A percentile compares a stretch with the other conserved stretches of the same genome.
Evolutionary conservation across 2,888 invertebrate genomes (phyloP).

Genomic region (Branchellion lobata): DNA sequence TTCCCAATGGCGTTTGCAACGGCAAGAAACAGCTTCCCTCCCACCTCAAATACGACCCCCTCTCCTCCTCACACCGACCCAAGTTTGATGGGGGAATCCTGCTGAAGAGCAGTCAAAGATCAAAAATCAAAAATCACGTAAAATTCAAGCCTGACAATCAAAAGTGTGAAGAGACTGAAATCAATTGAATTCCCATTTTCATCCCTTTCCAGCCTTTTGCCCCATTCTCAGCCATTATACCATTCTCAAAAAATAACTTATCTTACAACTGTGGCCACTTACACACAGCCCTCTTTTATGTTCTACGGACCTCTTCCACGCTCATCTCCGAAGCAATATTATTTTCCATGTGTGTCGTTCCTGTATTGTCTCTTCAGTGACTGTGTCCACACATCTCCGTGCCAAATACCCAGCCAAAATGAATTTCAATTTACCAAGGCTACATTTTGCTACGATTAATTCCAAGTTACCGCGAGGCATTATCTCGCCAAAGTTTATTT

Average conservation of each 20-base stretch:
- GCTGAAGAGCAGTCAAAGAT: background rate
- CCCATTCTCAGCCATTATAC: too few species aligned
- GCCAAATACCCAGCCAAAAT: background rate
- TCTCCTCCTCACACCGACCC: background rate
- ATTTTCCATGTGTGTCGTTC: too few species aligned
- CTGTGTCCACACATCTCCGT: background rate
- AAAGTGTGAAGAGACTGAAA: slow-evolving; percentile 34
- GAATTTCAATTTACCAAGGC: too few species aligned
- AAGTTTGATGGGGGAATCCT: slow-evolving; percentile 2
- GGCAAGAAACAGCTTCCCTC: background rate
- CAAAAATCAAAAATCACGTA: slow-evolving; percentile 17
- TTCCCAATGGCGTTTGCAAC: background rate
- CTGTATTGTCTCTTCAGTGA: background rate
- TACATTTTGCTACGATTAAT: too few species aligned
- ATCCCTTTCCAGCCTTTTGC: too few species aligned
- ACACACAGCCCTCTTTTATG: too few species aligned
- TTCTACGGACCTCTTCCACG: too few species aligned
- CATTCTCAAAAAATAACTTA: too few species aligned
- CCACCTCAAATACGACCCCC: slow-evolving; percentile 5
- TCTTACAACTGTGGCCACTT: too few species aligned
- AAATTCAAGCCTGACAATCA: slow-evolving; percentile 38
- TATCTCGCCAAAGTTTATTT: too few species aligned
- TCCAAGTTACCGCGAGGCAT: too few species aligned
- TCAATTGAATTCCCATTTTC: slow-evolving; percentile 30
- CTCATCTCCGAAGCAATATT: too few species aligned